Base-by-base conservation (phyloP, 2,797 vertebrate genomes). In the Melanogrammus aeglefinus region DNA sequence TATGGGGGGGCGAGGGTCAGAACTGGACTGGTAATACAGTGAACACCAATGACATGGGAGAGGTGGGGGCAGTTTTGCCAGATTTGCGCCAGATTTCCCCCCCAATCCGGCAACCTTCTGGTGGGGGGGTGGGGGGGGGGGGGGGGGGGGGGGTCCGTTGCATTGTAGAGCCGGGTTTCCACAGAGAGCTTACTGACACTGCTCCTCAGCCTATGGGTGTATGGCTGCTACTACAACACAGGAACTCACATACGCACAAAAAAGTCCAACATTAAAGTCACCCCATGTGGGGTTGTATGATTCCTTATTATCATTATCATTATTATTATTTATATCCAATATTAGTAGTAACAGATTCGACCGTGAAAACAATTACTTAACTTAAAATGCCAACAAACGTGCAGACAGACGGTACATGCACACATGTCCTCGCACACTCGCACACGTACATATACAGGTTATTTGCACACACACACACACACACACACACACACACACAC, bases 211-310 rank as follows among this genome's bases (percentile, higher is more conserved):
- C 88, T 84, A 87, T 87, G 86, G 87, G 90, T 90, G 87, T 90
- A 84, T 88, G 88, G 85, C 86, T 91, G 89, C 91, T 91, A 92
- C 88, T 85, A 93, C 89, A 87, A 93, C 91, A 91, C 92, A 89
- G 86, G 89, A 90, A 93, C 91, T 66, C 57, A 14, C 57, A 24
- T n/a, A 66, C 57, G 6, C 57, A 66, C n/a, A 66, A 14, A 66
- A 85, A 89, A 91, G 85, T 92, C 90, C 86, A 88, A 91, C 85
- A 88, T 86, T 91, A 83, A 89, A 82, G 83, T 47, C 84, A 81
- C 88, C 86, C 36, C 31, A 24, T 75, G 85, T 21, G 9, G 21
- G 21, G 18, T 24, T 24, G n/a, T 12, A 21, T n/a, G 16, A 24
- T 89, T 88, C 63, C 81, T 88, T 73, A 84, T 86, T 85, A 86